A percentile compares a stretch with the other conserved stretches of the same genome.
Conservation (phyloP, 2,113 vertebrate genomes). For the Daubentonia madagascariensis region DNA sequence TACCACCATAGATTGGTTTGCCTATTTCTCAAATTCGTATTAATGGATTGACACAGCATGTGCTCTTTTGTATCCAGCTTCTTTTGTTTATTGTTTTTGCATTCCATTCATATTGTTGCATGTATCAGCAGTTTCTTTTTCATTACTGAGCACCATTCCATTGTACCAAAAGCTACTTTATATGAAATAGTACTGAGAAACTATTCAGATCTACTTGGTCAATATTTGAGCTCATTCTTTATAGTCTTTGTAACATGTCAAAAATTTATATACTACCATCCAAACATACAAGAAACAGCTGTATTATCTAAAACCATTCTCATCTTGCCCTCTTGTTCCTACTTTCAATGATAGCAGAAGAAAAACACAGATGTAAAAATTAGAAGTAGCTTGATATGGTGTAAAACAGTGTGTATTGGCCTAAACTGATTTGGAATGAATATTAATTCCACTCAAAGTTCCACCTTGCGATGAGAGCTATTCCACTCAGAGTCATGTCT, state of each 20-base stretch:
- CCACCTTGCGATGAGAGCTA: not conserved
- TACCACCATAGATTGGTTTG: not conserved
- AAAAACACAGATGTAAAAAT: not conserved
- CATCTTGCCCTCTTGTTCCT: not conserved
- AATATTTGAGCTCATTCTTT: not conserved
- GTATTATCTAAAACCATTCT: not conserved
- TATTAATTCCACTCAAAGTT: not conserved
- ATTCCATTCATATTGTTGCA: not conserved
- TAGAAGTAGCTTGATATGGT: not conserved
- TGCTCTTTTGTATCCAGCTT: not conserved
- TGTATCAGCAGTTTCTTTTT: not conserved
- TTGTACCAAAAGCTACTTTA: not conserved
- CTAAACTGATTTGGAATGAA: not conserved
- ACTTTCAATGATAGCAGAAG: not conserved
- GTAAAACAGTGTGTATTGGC: not conserved
- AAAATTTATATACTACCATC: not conserved
- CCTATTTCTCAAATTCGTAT: not conserved
- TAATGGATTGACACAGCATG: too few relatives aligned
- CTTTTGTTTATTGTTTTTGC: not conserved
- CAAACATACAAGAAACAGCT: not conserved
- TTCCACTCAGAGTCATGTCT: not conserved
- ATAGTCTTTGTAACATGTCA: not conserved
- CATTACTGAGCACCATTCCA: not conserved
- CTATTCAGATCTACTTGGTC: not conserved
- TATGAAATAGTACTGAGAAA: not conserved